A percentile compares a stretch with the other conserved stretches of the same genome.
phyloP scores from a whole-genome alignment of 1,140 invertebrate species.

The Zaprionus vittiger region DNA sequence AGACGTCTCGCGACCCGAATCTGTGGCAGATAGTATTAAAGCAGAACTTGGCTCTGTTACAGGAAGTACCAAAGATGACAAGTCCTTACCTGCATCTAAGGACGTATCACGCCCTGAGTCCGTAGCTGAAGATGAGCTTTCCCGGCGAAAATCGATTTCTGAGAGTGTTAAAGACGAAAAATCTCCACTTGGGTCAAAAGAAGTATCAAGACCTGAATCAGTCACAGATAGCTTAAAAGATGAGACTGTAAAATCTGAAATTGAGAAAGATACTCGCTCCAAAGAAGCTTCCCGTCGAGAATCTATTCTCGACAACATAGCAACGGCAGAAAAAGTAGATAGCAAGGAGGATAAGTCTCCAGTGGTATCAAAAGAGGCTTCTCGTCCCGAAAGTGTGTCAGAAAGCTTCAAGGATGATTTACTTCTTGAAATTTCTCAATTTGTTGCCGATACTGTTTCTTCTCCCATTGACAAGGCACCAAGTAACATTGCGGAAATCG shows the following conservation, averaged over 20 bases:
- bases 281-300: conserved; percentile 40
- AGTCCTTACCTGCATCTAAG: conserved; percentile 32
- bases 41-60: conserved; percentile 28
- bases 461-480: conserved; percentile 29
- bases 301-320: conserved; percentile 41
- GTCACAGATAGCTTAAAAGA: conserved; percentile 43
- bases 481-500: neutral
- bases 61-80: conserved; percentile 34
- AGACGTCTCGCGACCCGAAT: conserved; percentile 28
- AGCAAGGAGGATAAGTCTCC: conserved; percentile 26
- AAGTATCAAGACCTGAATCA: conserved; percentile 49
- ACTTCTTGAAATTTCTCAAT: conserved; percentile 1
- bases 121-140: conserved; percentile 24
- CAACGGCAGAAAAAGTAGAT: neutral
- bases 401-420: conserved; percentile 45
- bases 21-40: conserved; percentile 32
- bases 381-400: conserved; percentile 35
- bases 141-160: neutral
- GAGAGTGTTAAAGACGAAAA: conserved; percentile 38
- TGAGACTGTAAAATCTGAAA: conserved; percentile 28
- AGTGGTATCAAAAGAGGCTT: conserved; percentile 23
- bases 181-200: conserved; percentile 28
- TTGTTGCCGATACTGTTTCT: conserved; percentile 26
- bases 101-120: conserved; percentile 49
- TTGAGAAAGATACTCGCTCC: neutral